Conservation (phyloP, 37 sponge, comb jelly and placozoan species). For the Geodia barretti region DNA sequence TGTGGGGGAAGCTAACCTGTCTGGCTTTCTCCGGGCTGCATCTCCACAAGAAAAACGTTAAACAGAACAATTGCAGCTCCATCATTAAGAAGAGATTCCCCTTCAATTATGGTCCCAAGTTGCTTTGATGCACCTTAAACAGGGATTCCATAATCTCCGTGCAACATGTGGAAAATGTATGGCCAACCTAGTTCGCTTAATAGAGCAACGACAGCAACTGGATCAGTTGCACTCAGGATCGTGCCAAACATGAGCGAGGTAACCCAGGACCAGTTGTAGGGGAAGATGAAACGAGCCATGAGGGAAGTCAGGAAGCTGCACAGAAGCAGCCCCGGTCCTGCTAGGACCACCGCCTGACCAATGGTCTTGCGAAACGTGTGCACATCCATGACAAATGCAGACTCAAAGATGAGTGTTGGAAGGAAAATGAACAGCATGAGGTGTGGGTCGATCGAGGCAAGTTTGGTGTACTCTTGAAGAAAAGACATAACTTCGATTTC, state of each 20-base stretch:
- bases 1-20: conserved; percentile 36
- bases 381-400: conserved; percentile 93
- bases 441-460: conserved; percentile 88
- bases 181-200: conserved; percentile 75
- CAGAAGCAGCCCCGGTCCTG: conserved; percentile 82
- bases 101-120: conserved; percentile 87
- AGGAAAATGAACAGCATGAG: conserved; percentile 85
- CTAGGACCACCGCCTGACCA: conserved; percentile 77
- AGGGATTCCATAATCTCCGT: background rate
- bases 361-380: conserved; percentile 93
- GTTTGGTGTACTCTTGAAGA: conserved; percentile 52
- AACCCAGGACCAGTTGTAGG: conserved; percentile 90
- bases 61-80: conserved; percentile 94
- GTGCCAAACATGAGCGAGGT: conserved; percentile 80
- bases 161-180: background rate
- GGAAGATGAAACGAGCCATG: conserved; percentile 82
- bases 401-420: conserved; percentile 91
- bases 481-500: conserved; percentile 12
- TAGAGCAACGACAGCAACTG: conserved; percentile 90
- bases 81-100: conserved; percentile 94
- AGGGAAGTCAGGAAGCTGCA: conserved; percentile 69
- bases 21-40: conserved; percentile 54
- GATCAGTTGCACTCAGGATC: conserved; percentile 94
- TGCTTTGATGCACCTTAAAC: conserved; percentile 71
- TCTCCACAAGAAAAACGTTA: conserved; percentile 73